phyloP scores from a whole-genome alignment of 2,113 vertebrate genomes.

The Thomomys bottae region DNA sequence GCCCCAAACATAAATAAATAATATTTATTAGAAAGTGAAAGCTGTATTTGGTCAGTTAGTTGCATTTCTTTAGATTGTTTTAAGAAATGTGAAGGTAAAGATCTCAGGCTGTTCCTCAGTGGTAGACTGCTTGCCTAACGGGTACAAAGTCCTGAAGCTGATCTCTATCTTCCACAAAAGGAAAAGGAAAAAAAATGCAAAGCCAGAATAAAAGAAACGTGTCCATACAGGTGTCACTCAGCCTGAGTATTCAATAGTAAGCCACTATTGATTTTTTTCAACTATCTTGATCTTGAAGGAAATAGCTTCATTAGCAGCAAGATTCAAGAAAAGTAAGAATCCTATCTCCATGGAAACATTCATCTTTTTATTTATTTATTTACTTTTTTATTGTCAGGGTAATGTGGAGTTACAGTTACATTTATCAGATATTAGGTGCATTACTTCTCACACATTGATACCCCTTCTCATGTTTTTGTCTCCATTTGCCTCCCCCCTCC shows the following conservation, averaged over 20 bases:
- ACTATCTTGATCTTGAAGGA: background rate
- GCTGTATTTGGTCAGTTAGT: background rate
- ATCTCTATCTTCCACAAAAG: too few relatives aligned
- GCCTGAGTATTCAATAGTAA: background rate
- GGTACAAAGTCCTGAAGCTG: too few relatives aligned
- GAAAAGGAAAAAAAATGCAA: background rate
- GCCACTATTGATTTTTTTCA: background rate
- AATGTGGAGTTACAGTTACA: too few relatives aligned
- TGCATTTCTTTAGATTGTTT: slow-evolving; percentile 19
- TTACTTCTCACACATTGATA: too few relatives aligned
- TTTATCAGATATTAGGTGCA: too few relatives aligned
- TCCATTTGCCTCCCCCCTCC: too few relatives aligned
- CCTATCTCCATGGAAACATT: background rate
- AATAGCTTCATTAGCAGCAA: background rate
- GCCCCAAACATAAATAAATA: slow-evolving; percentile 21
- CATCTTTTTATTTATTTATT: too few relatives aligned
- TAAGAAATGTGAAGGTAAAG: background rate
- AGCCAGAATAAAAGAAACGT: background rate
- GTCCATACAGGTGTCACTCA: background rate
- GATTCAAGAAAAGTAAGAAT: background rate
- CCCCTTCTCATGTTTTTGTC: too few relatives aligned
- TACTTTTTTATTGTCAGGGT: too few relatives aligned
- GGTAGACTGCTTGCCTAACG: too few relatives aligned
- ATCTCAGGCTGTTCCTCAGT: too few relatives aligned
- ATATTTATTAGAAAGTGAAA: background rate